Evolutionary conservation across 2,888 invertebrate genomes (phyloP).

Genomic region (Drymonia ruficornis): DNA sequence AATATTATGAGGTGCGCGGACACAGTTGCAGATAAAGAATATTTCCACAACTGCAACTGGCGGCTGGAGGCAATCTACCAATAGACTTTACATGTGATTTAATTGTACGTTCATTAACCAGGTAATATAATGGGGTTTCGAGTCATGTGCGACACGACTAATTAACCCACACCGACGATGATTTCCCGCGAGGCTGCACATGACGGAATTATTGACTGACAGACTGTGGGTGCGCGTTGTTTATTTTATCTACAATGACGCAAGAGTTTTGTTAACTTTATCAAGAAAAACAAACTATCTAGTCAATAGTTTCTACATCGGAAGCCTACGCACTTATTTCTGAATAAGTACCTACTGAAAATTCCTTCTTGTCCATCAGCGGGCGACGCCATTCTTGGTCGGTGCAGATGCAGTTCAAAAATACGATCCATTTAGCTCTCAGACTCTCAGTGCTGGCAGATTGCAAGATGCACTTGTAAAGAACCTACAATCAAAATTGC

Average conservation of each 20-base stretch:
- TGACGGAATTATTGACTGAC: slow-evolving; percentile 14
- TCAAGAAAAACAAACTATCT: slow-evolving; percentile 6
- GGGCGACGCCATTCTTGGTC: slow-evolving; percentile 17
- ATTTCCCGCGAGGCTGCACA: slow-evolving; percentile 25
- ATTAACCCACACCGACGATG: slow-evolving; percentile 9
- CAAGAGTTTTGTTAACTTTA: slow-evolving; percentile 5
- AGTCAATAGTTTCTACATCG: too few species aligned
- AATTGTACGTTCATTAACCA: too few species aligned
- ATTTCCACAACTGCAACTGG: too few species aligned
- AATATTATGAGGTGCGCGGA: too few species aligned
- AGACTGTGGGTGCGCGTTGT: slow-evolving; percentile 16
- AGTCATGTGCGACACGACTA: slow-evolving; percentile 5
- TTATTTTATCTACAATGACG: slow-evolving; percentile 23
- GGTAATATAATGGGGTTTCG: too few species aligned
- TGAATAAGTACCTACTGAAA: slow-evolving; percentile 7
- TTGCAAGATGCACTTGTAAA: too few species aligned
- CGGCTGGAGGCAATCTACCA: too few species aligned
- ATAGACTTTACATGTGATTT: too few species aligned
- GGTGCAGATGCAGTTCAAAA: slow-evolving; percentile 16
- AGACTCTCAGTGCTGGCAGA: background rate
- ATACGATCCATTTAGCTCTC: slow-evolving; percentile 22
- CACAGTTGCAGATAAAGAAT: too few species aligned
- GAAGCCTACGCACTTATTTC: background rate
- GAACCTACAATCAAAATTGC: too few species aligned
- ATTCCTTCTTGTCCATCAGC: slow-evolving; percentile 11